Base-by-base conservation (phyloP, 2,888 invertebrate genomes). In the Lepidonotus clava region DNA sequence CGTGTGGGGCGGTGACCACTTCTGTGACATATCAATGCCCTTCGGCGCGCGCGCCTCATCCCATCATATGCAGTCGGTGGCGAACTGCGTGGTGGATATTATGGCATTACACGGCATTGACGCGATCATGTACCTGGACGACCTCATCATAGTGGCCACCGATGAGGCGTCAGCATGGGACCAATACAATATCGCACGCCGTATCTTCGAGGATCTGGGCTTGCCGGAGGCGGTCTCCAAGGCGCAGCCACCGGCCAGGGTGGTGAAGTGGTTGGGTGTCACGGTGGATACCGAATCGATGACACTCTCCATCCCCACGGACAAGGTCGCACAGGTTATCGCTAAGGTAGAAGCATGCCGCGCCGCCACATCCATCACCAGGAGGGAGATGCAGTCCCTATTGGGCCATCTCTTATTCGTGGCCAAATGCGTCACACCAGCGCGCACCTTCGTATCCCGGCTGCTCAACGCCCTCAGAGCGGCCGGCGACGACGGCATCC, bases 181-280 rank as follows among this genome's bases (percentile, higher is more conserved):
- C 11, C 56, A 56, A 14, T 56, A 56, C 56, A 8, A n/a, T n/a
- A 56, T 8, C 14, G 56, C 56, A 14, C 11, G 14, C 5, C 21
- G 4, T 18, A 14, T 56, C 56, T 14, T 56, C 56, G n/a, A 56
- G n/a, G 56, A 8, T 5, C 56, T 56, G n/a, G 56, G 56, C 5
- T n/a, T 56, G n/a, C 56, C 56, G n/a, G 56, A 56, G 56, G 56
- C 56, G 4, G n/a, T 21, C 4, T 14, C 11, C 11, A 56, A 56
- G n/a, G n/a, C 56, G 5, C 56, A 56, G 56, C 14, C 11, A 5
- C 56, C 56, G 14, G 14, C 11, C 11, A 14, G 14, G n/a, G 14
- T 5, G n/a, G 56, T 56, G 14, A 56, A 56, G 56, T 56, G 56
- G 56, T n/a, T 56, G 56, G 56, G 56, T n/a, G n/a, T 56, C 56